A percentile compares a stretch with the other conserved stretches of the same genome.
phyloP scores from a whole-genome alignment of 2,797 vertebrate species.

The Periophthalmus magnuspinnatus region DNA sequence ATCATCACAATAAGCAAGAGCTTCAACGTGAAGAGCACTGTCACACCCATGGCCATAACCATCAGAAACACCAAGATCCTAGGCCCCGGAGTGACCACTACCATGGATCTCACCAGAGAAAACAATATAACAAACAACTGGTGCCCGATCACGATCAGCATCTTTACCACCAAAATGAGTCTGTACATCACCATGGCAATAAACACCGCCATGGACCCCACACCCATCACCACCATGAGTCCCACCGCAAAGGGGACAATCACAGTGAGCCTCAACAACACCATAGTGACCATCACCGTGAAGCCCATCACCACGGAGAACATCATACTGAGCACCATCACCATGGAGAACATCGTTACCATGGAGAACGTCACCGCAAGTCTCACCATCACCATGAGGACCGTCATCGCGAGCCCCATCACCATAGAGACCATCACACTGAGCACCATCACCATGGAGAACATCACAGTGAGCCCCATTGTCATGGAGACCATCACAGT shows the following conservation, averaged over 20 bases:
- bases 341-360: not conserved
- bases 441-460: slow-evolving; percentile 6
- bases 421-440: slow-evolving; percentile 12
- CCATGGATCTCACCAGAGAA: slow-evolving; percentile 5
- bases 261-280: slow-evolving; percentile 2
- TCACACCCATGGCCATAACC: not conserved
- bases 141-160: slow-evolving; percentile 2
- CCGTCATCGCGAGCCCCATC: too few species aligned
- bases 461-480: slow-evolving; percentile 16
- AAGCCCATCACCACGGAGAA: slow-evolving; percentile 9
- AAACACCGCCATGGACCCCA: too few species aligned
- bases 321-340: not conserved
- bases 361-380: not conserved
- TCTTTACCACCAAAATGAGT: not conserved
- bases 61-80: slow-evolving; percentile 1
- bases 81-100: slow-evolving; percentile 7
- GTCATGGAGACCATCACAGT: slow-evolving; percentile 23
- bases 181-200: not conserved
- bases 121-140: slow-evolving; percentile 5
- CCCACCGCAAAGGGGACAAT: not conserved
- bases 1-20: slow-evolving; percentile 1
- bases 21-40: slow-evolving; percentile 9
- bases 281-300: slow-evolving; percentile 7
- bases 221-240: too few species aligned
- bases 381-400: slow-evolving; percentile 16